A percentile compares a stretch with the other conserved stretches of the same genome.
Conservation (phyloP, 1,140 invertebrate species). For the Hestina assimilis region DNA sequence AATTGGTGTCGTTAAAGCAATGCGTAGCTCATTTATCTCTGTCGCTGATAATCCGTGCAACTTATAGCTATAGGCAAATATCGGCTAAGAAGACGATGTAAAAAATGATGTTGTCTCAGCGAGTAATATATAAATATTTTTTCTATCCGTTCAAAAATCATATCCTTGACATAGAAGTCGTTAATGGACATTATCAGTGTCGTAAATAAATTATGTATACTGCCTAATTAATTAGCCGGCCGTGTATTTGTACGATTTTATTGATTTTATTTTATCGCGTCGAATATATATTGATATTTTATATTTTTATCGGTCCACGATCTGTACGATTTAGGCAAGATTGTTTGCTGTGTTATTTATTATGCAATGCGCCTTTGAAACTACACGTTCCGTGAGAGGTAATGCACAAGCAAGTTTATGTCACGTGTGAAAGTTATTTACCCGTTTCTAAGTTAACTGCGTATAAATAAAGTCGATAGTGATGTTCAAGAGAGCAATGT, state of each 20-base stretch:
- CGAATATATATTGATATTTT: conserved; percentile 42
- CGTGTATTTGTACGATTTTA: conserved; percentile 22
- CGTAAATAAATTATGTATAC: conserved; percentile 38
- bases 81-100: background rate
- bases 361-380: conserved; percentile 13
- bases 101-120: background rate
- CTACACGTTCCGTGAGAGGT: conserved; percentile 3
- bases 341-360: background rate
- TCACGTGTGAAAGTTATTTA: conserved; percentile 22
- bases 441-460: conserved; percentile 12
- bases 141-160: conserved; percentile 19
- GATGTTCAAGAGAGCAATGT: background rate
- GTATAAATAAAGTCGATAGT: conserved; percentile 24
- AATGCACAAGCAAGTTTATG: conserved; percentile 15
- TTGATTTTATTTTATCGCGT: conserved; percentile 31
- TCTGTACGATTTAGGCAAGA: conserved; percentile 7
- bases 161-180: conserved; percentile 34
- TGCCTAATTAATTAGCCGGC: conserved; percentile 37
- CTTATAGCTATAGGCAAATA: background rate
- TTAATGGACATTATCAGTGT: conserved; percentile 34
- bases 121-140: conserved; percentile 2
- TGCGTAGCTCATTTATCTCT: conserved; percentile 4
- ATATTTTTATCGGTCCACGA: conserved; percentile 9
- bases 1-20: background rate
- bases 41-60: conserved; percentile 7